Conservation (phyloP, 2,797 vertebrate species). For the Potorous gilbertii region DNA sequence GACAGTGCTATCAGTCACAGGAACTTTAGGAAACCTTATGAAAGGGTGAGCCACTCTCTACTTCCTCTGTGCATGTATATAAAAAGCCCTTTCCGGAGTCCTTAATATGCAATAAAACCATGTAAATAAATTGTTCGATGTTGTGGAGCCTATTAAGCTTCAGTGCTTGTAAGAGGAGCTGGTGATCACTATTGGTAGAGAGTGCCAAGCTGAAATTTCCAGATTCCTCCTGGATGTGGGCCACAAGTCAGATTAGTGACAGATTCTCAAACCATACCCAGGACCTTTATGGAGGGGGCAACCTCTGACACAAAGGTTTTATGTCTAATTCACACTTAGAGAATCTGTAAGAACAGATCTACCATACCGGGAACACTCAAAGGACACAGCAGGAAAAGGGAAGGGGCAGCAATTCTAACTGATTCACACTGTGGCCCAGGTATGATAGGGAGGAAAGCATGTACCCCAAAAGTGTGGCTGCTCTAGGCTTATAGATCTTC, state of each 20-base stretch:
- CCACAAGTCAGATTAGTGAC: neutral
- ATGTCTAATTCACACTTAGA: neutral
- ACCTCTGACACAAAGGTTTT: neutral
- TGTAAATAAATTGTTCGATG: neutral
- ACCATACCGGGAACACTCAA: neutral
- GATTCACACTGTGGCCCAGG: neutral
- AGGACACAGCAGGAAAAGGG: neutral
- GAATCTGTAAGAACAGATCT: neutral
- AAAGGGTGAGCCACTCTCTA: neutral
- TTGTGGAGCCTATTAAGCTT: neutral
- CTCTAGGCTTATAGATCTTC: neutral
- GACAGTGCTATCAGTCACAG: neutral
- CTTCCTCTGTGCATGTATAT: neutral
- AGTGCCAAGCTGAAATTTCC: neutral
- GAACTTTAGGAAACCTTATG: neutral
- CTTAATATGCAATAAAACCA: neutral
- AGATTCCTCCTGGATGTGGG: neutral
- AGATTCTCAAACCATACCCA: neutral
- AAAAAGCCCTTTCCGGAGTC: neutral
- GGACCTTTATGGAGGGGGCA: neutral
- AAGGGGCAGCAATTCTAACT: neutral
- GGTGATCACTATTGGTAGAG: neutral
- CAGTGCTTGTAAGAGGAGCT: neutral
- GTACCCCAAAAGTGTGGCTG: neutral
- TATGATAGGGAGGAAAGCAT: neutral